phyloP scores from a whole-genome alignment of 2,113 vertebrate genomes.

The Salvelinus fontinalis region DNA sequence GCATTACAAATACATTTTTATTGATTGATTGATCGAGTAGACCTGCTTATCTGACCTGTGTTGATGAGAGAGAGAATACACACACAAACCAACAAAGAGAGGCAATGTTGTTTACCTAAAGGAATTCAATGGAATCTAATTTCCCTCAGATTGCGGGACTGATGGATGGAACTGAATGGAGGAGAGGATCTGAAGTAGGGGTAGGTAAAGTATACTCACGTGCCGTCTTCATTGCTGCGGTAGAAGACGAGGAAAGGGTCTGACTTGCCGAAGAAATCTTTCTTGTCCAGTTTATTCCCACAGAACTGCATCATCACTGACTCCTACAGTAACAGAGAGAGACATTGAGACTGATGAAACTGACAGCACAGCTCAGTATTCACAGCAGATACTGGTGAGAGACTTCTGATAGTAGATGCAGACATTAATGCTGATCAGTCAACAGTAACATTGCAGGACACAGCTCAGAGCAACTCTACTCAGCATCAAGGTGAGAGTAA shows the following conservation, averaged over 20 bases:
- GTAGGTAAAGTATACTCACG: conserved; percentile 68
- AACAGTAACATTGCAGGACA: too few relatives aligned
- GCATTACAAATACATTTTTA: too few relatives aligned
- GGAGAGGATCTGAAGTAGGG: conserved; percentile 1
- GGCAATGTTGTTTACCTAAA: neutral
- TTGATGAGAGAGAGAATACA: conserved; percentile 12
- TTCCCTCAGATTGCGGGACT: too few relatives aligned
- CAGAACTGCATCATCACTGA: conserved; percentile 88
- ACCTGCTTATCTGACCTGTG: conserved; percentile 49
- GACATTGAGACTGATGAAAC: too few relatives aligned
- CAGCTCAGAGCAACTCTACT: too few relatives aligned
- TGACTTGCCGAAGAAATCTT: conserved; percentile 89
- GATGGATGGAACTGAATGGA: neutral
- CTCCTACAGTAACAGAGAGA: conserved; percentile 67
- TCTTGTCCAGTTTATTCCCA: conserved; percentile 88
- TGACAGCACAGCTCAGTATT: too few relatives aligned
- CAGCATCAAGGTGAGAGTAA: too few relatives aligned
- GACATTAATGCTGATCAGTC: too few relatives aligned
- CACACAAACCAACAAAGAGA: too few relatives aligned
- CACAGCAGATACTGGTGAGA: too few relatives aligned
- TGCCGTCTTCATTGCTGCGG: conserved; percentile 87
- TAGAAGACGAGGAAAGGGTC: conserved; percentile 88
- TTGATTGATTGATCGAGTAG: neutral
- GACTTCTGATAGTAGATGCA: too few relatives aligned
- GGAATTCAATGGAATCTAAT: too few relatives aligned